Conservation (phyloP, 2,797 vertebrate genomes). For the Geotrypetes seraphini region DNA sequence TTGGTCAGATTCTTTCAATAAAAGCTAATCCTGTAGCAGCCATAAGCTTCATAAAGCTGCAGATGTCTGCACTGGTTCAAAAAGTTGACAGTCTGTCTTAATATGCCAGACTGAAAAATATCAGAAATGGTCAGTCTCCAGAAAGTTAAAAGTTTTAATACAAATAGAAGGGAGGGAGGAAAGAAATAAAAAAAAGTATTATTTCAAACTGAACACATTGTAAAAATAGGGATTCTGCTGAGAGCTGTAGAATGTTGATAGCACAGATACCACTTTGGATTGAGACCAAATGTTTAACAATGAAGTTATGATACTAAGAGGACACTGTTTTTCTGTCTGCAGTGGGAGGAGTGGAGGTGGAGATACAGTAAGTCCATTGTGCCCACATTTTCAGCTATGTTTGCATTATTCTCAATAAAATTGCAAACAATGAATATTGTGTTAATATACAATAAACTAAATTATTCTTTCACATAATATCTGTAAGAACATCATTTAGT, state of each 20-base stretch:
- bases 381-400: slow-evolving; percentile 49
- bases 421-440: slow-evolving; percentile 45
- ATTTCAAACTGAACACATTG: background rate
- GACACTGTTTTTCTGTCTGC: slow-evolving; percentile 8
- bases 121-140: background rate
- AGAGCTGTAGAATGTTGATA: too few relatives aligned
- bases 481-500: slow-evolving; percentile 54
- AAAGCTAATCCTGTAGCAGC: slow-evolving; percentile 2
- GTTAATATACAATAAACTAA: slow-evolving; percentile 19
- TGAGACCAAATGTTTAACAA: slow-evolving; percentile 18
- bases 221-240: too few relatives aligned
- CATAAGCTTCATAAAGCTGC: background rate
- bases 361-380: slow-evolving; percentile 27
- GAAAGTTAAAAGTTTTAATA: background rate
- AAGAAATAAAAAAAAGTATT: slow-evolving; percentile 1
- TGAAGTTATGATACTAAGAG: slow-evolving; percentile 29
- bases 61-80: slow-evolving; percentile 5
- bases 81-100: background rate
- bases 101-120: background rate
- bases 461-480: slow-evolving; percentile 44
- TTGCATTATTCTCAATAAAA: slow-evolving; percentile 29
- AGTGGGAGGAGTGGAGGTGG: slow-evolving; percentile 21
- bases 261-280: slow-evolving; percentile 26
- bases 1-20: background rate
- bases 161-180: background rate